Evolutionary conservation across 2,888 invertebrate genomes (phyloP).

Genomic region (Ormyrus thymus): DNA sequence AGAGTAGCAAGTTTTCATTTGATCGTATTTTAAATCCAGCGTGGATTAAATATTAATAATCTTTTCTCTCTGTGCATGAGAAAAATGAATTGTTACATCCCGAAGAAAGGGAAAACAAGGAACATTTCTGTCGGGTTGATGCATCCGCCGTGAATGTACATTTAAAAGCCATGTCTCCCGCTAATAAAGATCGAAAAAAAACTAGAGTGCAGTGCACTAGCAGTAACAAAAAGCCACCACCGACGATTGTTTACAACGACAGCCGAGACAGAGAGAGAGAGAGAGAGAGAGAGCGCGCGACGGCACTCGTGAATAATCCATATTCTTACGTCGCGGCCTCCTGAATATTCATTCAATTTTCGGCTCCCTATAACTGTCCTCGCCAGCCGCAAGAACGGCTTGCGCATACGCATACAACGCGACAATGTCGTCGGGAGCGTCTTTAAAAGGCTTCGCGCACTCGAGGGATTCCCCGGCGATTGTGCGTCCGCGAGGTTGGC

Average conservation of each 20-base stretch:
- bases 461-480: too few relatives aligned
- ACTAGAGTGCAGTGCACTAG: not conserved
- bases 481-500: not conserved
- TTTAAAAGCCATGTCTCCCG: too few relatives aligned
- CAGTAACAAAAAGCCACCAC: not conserved
- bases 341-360: conserved; percentile 43
- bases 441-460: not conserved
- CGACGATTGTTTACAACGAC: conserved; percentile 25
- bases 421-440: not conserved
- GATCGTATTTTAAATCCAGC: too few relatives aligned
- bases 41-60: too few relatives aligned
- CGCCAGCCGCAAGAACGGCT: not conserved
- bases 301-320: conserved; percentile 38
- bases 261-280: too few relatives aligned
- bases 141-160: too few relatives aligned
- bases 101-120: too few relatives aligned
- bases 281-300: not conserved
- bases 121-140: too few relatives aligned
- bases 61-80: too few relatives aligned
- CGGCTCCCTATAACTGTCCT: not conserved
- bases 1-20: too few relatives aligned
- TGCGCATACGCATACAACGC: not conserved
- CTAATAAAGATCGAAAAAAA: conserved; percentile 1
- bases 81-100: too few relatives aligned
- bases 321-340: not conserved